Base-by-base conservation (phyloP, 2,113 vertebrate genomes). In the Vanacampus margaritifer region DNA sequence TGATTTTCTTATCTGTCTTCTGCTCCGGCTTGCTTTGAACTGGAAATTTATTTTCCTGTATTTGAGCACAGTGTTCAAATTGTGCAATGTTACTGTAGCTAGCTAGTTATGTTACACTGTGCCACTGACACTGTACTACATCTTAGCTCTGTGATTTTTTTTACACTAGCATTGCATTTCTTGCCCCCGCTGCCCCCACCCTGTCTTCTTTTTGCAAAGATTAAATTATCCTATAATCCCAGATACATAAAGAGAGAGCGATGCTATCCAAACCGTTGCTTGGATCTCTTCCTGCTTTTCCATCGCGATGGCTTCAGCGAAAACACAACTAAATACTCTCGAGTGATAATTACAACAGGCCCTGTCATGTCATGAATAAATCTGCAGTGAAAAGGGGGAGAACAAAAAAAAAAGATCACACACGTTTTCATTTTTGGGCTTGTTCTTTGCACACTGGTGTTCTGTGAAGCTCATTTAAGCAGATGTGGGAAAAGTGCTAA, bases 241-340 rank as follows among this genome's bases (percentile, higher is more conserved):
- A 84, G 81, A 73, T 75, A 86, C 87, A 86, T 74, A 64, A 75
- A 79, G 43, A 45, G 43, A 45, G 16, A 16, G 43, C 43, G 74
- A 78, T 48, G 60, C 50, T 65, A 81, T 89, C 83, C 86, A 48
- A 87, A 84, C 81, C 79, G 78, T 79, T 86, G 75, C 79, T 82
- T 91, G 86, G 87, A 91, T 65, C 61, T 14, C 67, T 62, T 88
- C 86, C 84, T 79, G 78, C 72, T 48, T 91, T 91, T 91, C 87
- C 87, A 83, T 85, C 82, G 72, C 84, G 75, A 79, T 67, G 83
- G 67, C 46, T 79, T 89, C 74, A 83, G 85, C 84, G 85, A 88
- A 89, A 90, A 88, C 86, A 90, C 76, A 79, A 85, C 81, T 79
- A 83, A 87, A 88, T 53, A 69, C 86, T 86, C 86, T 79, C 67